Conservation (phyloP, 2,113 vertebrate genomes). For the Xenopus laevis region DNA sequence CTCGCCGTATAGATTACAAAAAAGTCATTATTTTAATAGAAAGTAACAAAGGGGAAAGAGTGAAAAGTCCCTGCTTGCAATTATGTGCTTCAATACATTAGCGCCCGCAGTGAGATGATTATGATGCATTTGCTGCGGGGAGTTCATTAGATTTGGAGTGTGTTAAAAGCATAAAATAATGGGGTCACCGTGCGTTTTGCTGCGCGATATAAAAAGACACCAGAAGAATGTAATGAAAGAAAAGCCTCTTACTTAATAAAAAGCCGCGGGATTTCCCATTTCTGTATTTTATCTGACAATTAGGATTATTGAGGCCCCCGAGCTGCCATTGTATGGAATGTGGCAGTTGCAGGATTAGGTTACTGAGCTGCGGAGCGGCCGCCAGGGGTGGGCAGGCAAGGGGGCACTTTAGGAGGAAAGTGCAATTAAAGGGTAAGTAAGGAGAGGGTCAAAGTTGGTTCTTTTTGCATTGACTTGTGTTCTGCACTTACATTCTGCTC, state of each 20-base stretch:
- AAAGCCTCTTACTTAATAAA: constrained; percentile 35
- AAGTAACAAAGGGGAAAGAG: constrained; percentile 29
- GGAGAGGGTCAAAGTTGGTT: too few species aligned
- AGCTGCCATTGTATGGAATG: constrained; percentile 3
- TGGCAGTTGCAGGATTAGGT: not conserved
- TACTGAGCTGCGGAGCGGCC: too few species aligned
- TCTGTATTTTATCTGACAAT: constrained; percentile 15
- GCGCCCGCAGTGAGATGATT: constrained; percentile 26
- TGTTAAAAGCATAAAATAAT: constrained; percentile 46
- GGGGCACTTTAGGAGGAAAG: too few species aligned
- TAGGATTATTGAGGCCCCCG: constrained; percentile 13
- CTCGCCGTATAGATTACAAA: too few species aligned
- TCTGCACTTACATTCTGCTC: too few species aligned
- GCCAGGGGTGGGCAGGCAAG: too few species aligned
- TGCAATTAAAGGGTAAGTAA: too few species aligned
- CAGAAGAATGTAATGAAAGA: constrained; percentile 16
- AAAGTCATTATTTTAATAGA: constrained; percentile 31
- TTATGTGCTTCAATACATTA: constrained; percentile 33
- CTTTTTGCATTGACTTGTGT: too few species aligned
- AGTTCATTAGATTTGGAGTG: constrained; percentile 40
- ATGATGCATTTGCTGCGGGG: constrained; percentile 31
- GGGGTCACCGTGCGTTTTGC: constrained; percentile 32
- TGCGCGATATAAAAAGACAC: constrained; percentile 26
- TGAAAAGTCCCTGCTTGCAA: not conserved
- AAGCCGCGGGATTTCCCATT: constrained; percentile 6